phyloP scores from a whole-genome alignment of 2,797 vertebrate genomes.

The Pipistrellus pipistrellus region DNA sequence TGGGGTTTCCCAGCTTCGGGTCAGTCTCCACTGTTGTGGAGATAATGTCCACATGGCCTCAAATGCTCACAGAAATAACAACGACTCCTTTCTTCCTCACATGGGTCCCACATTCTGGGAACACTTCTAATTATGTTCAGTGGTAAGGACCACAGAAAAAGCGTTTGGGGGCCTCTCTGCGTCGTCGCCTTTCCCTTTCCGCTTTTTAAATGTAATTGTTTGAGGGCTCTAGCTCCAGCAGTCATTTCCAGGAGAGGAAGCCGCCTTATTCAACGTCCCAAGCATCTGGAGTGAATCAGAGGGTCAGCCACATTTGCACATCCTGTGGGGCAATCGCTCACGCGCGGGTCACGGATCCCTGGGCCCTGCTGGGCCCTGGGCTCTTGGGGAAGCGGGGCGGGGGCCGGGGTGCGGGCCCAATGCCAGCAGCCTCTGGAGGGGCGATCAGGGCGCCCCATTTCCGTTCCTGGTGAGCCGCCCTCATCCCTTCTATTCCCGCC shows the following conservation, averaged over 20 bases:
- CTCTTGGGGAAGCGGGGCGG: background rate
- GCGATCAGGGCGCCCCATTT: conserved; percentile 7
- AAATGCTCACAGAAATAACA: background rate
- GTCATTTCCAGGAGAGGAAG: conserved; percentile 80
- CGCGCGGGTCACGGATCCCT: background rate
- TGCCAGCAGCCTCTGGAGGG: background rate
- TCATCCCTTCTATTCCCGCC: background rate
- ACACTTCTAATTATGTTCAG: background rate
- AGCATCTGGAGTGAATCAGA: conserved; percentile 72
- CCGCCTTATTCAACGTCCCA: conserved; percentile 42
- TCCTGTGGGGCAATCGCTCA: conserved; percentile 78
- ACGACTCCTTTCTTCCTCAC: background rate
- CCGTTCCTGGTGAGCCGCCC: background rate
- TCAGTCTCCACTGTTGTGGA: background rate
- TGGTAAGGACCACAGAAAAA: conserved; percentile 36
- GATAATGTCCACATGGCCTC: background rate
- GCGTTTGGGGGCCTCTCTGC: background rate
- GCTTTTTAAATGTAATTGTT: conserved; percentile 62
- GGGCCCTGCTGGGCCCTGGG: background rate
- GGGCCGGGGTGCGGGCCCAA: background rate
- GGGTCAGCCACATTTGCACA: conserved; percentile 61
- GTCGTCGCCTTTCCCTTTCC: conserved; percentile 72
- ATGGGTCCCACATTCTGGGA: background rate
- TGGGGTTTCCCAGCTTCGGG: background rate
- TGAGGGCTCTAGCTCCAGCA: conserved; percentile 56